Percentiles rank a stretch among this genome's conserved stretches.
These are phyloP conservation scores for Belgica antarctica DNA, from an alignment of 2,888 invertebrate species.

Conservation along the genomic window DNA sequence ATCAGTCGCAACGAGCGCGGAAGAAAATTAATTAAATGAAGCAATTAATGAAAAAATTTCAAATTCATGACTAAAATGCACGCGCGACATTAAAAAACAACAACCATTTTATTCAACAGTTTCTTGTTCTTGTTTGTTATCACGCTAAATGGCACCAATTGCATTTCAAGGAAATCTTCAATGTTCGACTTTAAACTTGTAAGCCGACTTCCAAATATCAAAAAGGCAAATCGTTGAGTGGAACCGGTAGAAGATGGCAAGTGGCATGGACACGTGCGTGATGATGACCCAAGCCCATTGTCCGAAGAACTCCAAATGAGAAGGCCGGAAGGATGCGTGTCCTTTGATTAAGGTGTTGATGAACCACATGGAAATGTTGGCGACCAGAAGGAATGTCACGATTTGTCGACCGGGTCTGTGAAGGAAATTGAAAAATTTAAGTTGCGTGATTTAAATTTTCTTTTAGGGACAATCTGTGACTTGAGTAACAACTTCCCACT, in stretches of 20 bases:
- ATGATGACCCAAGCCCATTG: conserved; percentile 91
- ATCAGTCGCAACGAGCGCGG: not conserved
- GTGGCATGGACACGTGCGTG: conserved; percentile 82
- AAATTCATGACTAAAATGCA: not conserved
- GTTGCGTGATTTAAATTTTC: not conserved
- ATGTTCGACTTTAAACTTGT: conserved; percentile 57
- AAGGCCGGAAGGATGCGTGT: conserved; percentile 37
- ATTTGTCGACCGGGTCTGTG: conserved; percentile 36
- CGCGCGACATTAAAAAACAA: not conserved
- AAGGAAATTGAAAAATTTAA: not conserved
- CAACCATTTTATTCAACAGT: not conserved
- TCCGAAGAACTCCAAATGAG: conserved; percentile 66
- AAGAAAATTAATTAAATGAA: not conserved
- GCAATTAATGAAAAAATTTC: conserved; percentile 27
- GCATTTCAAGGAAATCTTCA: not conserved
- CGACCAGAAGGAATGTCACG: conserved; percentile 38
- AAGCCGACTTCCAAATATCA: conserved; percentile 88
- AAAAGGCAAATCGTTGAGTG: conserved; percentile 90
- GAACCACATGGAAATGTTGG: conserved; percentile 40
- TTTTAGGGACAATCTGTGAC: no score
- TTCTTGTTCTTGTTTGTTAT: not conserved
- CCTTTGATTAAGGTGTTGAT: conserved; percentile 44
- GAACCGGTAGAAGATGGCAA: conserved; percentile 58
- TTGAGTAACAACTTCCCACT: no score
- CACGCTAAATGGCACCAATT: conserved; percentile 18